Conservation (phyloP, 2,113 vertebrate species). For the Ctenodactylus gundi region DNA sequence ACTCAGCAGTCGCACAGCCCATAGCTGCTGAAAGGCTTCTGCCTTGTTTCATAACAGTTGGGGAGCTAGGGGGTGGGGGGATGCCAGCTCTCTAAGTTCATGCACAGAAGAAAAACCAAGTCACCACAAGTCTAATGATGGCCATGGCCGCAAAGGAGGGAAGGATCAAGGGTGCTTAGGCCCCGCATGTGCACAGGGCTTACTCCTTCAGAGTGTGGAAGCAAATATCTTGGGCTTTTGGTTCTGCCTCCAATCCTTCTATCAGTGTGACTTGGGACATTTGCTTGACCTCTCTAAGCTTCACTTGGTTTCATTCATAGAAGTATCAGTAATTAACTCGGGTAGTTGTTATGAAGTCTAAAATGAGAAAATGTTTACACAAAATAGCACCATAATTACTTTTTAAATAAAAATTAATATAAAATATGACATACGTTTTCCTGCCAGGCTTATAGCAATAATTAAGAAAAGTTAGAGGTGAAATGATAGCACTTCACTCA, state of each 20-base stretch:
- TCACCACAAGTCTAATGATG: background rate
- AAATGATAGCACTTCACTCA: background rate
- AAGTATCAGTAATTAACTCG: background rate
- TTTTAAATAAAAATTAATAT: background rate
- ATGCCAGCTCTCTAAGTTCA: background rate
- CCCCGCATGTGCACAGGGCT: background rate
- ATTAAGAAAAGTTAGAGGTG: background rate
- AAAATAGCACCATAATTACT: background rate
- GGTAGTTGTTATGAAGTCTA: background rate
- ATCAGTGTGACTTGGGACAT: background rate
- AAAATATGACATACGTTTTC: background rate
- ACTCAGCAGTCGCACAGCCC: background rate
- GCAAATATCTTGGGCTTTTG: background rate
- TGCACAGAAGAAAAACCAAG: background rate
- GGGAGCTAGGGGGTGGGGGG: background rate
- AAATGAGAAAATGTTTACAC: background rate
- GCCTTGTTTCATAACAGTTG: background rate
- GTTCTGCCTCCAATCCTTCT: background rate
- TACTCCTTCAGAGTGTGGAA: background rate
- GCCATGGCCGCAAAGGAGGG: background rate
- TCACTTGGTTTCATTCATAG: background rate
- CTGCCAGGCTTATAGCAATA: background rate
- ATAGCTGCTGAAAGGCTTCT: conserved; percentile 17
- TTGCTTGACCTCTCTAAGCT: background rate
- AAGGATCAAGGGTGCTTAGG: background rate